Conservation (phyloP, 2,888 invertebrate genomes). For the Salpingus planirostris region DNA sequence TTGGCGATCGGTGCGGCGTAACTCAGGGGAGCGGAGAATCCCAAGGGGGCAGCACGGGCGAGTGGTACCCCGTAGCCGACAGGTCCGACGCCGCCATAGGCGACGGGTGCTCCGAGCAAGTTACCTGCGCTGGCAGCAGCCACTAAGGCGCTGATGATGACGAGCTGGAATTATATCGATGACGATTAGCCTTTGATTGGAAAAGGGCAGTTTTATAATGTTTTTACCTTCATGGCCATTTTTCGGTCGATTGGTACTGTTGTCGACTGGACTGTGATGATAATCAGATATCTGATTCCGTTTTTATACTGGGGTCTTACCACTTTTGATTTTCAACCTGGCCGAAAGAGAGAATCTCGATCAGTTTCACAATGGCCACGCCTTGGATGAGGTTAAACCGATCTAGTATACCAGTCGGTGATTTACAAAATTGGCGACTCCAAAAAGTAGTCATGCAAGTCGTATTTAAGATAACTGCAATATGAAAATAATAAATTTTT, state of each 20-base stretch:
- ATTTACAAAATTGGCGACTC: conserved; percentile 7
- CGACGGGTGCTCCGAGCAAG: conserved; percentile 14
- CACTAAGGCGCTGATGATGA: conserved; percentile 23
- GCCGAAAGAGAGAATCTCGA: too few relatives aligned
- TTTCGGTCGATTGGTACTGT: neutral
- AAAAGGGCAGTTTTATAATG: neutral
- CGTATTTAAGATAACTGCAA: conserved; percentile 11
- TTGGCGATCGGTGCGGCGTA: conserved; percentile 13
- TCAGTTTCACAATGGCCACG: conserved; percentile 13
- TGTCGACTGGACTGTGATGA: neutral
- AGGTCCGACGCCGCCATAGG: conserved; percentile 14
- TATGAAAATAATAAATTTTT: too few relatives aligned
- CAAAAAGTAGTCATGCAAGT: conserved; percentile 13
- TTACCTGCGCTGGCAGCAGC: conserved; percentile 21
- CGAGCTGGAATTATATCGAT: conserved; percentile 20
- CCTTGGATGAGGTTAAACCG: conserved; percentile 11
- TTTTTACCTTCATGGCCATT: conserved; percentile 11
- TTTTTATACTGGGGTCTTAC: neutral
- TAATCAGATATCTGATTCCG: too few relatives aligned
- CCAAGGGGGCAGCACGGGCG: conserved; percentile 20
- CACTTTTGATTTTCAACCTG: neutral
- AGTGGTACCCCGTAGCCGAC: conserved; percentile 12
- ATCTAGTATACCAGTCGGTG: conserved; percentile 5
- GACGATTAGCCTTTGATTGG: too few relatives aligned
- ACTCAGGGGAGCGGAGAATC: conserved; percentile 15